Percentiles rank a stretch among this genome's conserved stretches.
phyloP scores from a whole-genome alignment of 2,888 invertebrate genomes.

The Caenorhabditis macrosperma region DNA sequence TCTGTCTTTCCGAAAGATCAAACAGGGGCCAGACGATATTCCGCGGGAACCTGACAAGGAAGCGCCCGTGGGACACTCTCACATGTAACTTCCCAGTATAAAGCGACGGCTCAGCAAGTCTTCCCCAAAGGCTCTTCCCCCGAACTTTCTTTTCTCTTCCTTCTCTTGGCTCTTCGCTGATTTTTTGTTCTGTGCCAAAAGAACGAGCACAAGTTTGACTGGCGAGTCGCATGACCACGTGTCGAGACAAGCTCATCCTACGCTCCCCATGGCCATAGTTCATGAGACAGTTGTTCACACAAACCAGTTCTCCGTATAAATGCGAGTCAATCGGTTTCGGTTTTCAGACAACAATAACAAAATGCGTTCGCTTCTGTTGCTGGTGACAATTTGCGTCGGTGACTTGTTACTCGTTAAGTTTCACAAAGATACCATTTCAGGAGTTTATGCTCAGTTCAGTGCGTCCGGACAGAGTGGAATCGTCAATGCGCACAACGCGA shows the following conservation, averaged over 20 bases:
- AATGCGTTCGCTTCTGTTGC: slow-evolving; percentile 7
- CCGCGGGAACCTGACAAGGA: not conserved
- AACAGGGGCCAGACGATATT: not conserved
- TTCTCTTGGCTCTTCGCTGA: not conserved
- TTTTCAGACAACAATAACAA: slow-evolving; percentile 37
- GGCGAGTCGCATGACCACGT: slow-evolving; percentile 5
- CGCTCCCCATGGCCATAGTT: slow-evolving; percentile 22
- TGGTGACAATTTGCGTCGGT: slow-evolving; percentile 27
- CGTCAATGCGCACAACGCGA: slow-evolving; percentile 28
- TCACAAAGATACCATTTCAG: too few species aligned
- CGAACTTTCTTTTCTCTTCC: not conserved
- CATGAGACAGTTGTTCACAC: slow-evolving; percentile 37
- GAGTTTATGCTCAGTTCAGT: slow-evolving; percentile 14
- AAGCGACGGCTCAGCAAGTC: not conserved
- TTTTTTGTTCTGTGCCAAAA: slow-evolving; percentile 13
- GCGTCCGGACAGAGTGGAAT: slow-evolving; percentile 28
- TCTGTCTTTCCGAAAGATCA: not conserved
- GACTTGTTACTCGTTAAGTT: not conserved
- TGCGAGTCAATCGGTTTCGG: slow-evolving; percentile 1
- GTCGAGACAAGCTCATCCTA: slow-evolving; percentile 16
- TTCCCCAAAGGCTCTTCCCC: not conserved
- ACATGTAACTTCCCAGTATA: not conserved
- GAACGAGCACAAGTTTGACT: slow-evolving; percentile 5
- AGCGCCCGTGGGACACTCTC: not conserved
- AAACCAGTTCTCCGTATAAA: slow-evolving; percentile 36